Evolutionary conservation across 2,888 invertebrate species (phyloP), one percentile per base, ranked within the genome.

Genomic region (Tetheella fluctuosa): DNA sequence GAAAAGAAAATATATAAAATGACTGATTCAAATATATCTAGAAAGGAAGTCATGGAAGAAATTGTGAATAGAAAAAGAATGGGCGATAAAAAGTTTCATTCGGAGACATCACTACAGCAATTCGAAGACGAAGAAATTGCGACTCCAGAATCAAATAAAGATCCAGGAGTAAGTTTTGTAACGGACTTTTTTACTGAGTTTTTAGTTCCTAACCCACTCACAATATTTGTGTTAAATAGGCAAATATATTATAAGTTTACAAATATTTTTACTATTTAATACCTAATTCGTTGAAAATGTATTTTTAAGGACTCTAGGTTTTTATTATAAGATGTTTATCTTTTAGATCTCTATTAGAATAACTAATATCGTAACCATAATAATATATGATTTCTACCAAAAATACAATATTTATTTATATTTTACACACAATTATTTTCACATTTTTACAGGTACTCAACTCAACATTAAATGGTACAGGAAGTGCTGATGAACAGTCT

Each of bases 51-150:
- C 59, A 65, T 88, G 59, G 83, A 88, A 20, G 89, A 89, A 74
- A 84, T 89, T 62, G 68, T 77, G 59, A 88, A 85, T 64, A 86
- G 85, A 60, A 86, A 80, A 59, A 84, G 83, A 59, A 55, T 91
- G 68, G 91, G 91, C 55, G 84, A 85, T 57, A 91, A 91, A 68
- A 89, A 88, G 60, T 91, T 86, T 66, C 91, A 92, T 68, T 93
- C 93, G 2, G 93, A 93, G 64, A 84, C 90, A 1, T 90, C 91
- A 3, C 73, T 92, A 17, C 90, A 91, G 59, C 80, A 90, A 57
- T 86, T 77, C 60, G 88, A 85, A 61, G 82, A 85, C 57, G 85
- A 84, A 54, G 83, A 81, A n/a, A 64, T 64, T 12, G 68, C 71
- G 57, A 59, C 60, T 42, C 63, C 71, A 15, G 76, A 80, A 5